A percentile compares a stretch with the other conserved stretches of the same genome.
These are phyloP conservation scores for Clarias gariepinus DNA, from an alignment of 2,113 vertebrate species.

Conservation along the genomic window DNA sequence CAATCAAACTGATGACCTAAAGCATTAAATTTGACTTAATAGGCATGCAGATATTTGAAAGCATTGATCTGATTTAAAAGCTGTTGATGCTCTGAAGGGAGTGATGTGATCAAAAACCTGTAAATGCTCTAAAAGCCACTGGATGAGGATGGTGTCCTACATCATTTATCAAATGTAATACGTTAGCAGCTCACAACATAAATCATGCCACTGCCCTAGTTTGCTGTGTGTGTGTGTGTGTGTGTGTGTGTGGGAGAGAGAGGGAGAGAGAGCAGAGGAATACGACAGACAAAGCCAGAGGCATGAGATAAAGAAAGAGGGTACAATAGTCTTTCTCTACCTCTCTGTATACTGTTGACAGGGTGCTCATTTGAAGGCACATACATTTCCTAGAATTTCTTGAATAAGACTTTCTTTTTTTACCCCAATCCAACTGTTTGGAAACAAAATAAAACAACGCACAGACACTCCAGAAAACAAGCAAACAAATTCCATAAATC, in stretches of 20 bases:
- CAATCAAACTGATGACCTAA: background rate
- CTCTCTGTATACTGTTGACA: slow-evolving; percentile 29
- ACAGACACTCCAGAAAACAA: background rate
- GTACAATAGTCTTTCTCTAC: slow-evolving; percentile 20
- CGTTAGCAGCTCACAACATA: slow-evolving; percentile 49
- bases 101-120: background rate
- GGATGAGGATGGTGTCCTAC: slow-evolving; percentile 27
- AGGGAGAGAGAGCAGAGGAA: background rate
- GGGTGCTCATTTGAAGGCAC: slow-evolving; percentile 25
- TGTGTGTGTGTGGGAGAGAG: background rate
- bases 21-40: background rate
- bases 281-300: background rate
- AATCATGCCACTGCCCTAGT: slow-evolving; percentile 46
- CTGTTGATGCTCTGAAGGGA: slow-evolving; percentile 33
- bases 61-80: slow-evolving; percentile 16
- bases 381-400: background rate
- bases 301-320: background rate
- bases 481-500: background rate
- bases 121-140: slow-evolving; percentile 13
- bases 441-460: background rate
- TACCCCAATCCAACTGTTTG: slow-evolving; percentile 4
- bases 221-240: slow-evolving; percentile 11
- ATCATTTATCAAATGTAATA: slow-evolving; percentile 52
- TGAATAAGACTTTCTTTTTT: background rate
- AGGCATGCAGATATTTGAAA: background rate